A percentile compares a stretch with the other conserved stretches of the same genome.
phyloP scores from a whole-genome alignment of 92 coral and sea anemone species.

The Bergia puertoricense region DNA sequence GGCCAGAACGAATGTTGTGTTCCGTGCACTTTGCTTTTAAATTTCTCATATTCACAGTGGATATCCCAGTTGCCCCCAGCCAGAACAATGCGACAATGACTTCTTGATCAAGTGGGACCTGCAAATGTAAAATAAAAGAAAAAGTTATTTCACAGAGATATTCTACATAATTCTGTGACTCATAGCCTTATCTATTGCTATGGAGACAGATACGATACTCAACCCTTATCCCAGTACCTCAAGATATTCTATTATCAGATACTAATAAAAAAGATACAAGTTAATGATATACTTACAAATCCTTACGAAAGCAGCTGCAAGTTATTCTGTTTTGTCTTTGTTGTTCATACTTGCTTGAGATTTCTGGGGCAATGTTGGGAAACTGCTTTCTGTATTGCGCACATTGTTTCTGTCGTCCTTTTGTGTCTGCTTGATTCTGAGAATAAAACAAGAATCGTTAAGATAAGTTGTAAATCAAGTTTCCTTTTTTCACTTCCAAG shows the following conservation, averaged over 20 bases:
- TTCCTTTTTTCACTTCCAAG: too few species aligned
- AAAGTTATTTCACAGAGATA: not conserved
- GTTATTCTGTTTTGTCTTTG: not conserved
- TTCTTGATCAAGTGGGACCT: conserved; percentile 25
- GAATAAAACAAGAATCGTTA: too few species aligned
- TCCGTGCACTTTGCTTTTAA: conserved; percentile 15
- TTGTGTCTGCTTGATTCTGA: too few species aligned
- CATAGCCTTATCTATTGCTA: conserved; percentile 24
- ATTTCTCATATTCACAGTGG: conserved; percentile 8
- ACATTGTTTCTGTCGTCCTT: too few species aligned
- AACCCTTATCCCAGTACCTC: conserved; percentile 28
- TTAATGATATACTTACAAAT: conserved; percentile 39
- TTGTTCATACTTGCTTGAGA: conserved; percentile 22
- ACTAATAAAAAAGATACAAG: conserved; percentile 3
- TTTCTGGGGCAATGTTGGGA: too few species aligned
- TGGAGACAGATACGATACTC: conserved; percentile 23
- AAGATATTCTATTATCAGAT: conserved; percentile 7
- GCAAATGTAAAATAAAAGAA: conserved; percentile 29
- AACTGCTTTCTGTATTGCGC: too few species aligned
- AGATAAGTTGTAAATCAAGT: too few species aligned
- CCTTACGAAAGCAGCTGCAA: conserved; percentile 14
- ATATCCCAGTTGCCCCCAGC: conserved; percentile 2
- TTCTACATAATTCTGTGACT: conserved; percentile 21
- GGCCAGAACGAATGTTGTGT: conserved; percentile 6
- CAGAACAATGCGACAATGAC: conserved; percentile 6